A percentile compares a stretch with the other conserved stretches of the same genome.
phyloP scores from a whole-genome alignment of 2,113 vertebrate genomes.

The Poeciliopsis occidentalis region DNA sequence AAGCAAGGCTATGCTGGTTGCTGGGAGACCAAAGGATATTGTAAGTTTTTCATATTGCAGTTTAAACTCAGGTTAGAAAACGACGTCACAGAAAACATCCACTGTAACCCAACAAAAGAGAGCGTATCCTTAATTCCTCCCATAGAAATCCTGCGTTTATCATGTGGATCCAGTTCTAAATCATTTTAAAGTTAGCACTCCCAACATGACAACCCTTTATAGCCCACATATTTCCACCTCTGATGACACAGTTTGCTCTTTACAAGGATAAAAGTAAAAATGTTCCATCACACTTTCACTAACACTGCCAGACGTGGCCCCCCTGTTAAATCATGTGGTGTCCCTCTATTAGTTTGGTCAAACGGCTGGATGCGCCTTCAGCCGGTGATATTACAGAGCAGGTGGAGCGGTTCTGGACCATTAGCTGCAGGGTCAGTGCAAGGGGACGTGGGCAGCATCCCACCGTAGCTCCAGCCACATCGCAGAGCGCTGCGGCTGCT shows the following conservation, averaged over 20 bases:
- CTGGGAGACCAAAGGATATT: too few species aligned
- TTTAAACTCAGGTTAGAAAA: too few species aligned
- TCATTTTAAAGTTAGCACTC: conserved; percentile 21
- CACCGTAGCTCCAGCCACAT: conserved; percentile 26
- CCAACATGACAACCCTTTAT: neutral
- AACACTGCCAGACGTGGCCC: neutral
- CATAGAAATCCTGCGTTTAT: neutral
- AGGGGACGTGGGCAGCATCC: conserved; percentile 39
- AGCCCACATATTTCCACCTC: conserved; percentile 26
- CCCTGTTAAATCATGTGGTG: conserved; percentile 40
- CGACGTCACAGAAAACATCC: too few species aligned
- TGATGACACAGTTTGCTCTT: conserved; percentile 35
- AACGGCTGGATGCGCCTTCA: conserved; percentile 54
- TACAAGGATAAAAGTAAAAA: conserved; percentile 42
- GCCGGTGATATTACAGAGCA: conserved; percentile 59
- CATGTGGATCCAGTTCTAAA: conserved; percentile 14
- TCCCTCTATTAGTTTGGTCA: conserved; percentile 59
- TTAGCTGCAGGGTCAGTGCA: conserved; percentile 61
- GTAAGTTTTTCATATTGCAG: too few species aligned
- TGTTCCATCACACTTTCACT: conserved; percentile 6
- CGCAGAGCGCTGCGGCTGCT: conserved; percentile 39
- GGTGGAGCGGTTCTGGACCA: conserved; percentile 68
- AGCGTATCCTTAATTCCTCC: too few species aligned
- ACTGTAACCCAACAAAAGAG: too few species aligned
- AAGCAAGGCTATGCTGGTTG: too few species aligned